phyloP scores from a whole-genome alignment of 2,113 vertebrate species.

The Saimiri boliviensis region DNA sequence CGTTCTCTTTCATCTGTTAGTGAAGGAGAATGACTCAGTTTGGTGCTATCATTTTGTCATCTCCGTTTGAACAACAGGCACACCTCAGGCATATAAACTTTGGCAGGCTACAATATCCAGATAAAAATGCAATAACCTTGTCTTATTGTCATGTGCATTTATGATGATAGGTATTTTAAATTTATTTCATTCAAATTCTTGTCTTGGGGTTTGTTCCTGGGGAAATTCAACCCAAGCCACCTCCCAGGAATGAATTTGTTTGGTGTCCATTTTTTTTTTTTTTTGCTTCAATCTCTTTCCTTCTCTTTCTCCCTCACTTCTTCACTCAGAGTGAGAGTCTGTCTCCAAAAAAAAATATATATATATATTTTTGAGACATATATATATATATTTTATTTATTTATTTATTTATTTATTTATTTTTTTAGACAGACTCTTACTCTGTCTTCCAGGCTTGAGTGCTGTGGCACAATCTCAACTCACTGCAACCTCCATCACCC shows the following conservation, averaged over 20 bases:
- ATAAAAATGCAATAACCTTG: not conserved
- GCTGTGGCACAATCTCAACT: no score
- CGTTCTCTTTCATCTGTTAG: not conserved
- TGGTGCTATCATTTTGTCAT: not conserved
- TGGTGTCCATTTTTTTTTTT: not conserved
- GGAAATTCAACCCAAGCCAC: not conserved
- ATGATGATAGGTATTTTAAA: not conserved
- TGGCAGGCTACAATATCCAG: not conserved
- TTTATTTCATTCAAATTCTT: not conserved
- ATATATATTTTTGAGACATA: no score
- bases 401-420: no score
- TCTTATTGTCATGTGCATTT: not conserved
- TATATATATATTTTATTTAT: no score
- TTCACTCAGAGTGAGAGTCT: no score
- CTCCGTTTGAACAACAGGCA: not conserved
- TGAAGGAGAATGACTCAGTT: not conserved
- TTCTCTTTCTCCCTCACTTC: fast-evolving
- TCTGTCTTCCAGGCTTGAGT: no score
- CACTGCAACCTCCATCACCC: no score
- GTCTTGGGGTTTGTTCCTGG: not conserved
- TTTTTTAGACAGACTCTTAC: no score
- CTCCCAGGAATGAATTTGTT: not conserved
- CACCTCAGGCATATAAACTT: not conserved
- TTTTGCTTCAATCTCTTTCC: not conserved
- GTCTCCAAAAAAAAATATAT: no score